Conservation (phyloP, 2,797 vertebrate genomes). For the Percopsis omiscomaycus region DNA sequence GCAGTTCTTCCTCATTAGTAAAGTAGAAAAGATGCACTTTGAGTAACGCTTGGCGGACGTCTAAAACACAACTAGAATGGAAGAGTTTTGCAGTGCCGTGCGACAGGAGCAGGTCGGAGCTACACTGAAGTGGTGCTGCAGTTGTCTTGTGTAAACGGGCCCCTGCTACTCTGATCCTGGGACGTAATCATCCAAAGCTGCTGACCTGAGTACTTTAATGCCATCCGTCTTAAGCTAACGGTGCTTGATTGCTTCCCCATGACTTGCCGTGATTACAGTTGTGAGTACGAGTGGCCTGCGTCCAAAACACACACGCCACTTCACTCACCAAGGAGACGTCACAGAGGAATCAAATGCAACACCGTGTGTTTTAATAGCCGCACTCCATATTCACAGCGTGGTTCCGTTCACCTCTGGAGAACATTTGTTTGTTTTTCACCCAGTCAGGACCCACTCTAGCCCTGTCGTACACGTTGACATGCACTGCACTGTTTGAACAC, state of each 20-base stretch:
- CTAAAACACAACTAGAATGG: not conserved
- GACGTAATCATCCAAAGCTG: slow-evolving; percentile 49
- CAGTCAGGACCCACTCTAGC: not conserved
- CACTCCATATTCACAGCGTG: not conserved
- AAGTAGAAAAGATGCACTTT: not conserved
- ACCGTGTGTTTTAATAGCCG: not conserved
- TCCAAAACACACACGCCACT: slow-evolving; percentile 14
- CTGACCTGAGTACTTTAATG: slow-evolving; percentile 59
- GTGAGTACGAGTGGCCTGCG: slow-evolving; percentile 26
- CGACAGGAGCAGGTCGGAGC: slow-evolving; percentile 5
- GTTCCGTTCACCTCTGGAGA: not conserved
- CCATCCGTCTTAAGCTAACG: slow-evolving; percentile 53
- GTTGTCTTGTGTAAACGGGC: slow-evolving; percentile 19
- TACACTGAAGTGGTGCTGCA: not conserved
- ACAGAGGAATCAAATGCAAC: not conserved
- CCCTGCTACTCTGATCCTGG: slow-evolving; percentile 29
- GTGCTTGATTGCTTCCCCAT: slow-evolving; percentile 58
- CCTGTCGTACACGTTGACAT: too few species aligned
- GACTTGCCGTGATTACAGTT: slow-evolving; percentile 35
- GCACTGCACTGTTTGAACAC: too few species aligned
- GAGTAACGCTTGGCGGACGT: not conserved
- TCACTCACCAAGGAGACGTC: not conserved
- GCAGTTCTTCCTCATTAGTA: not conserved
- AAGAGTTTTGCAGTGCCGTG: not conserved
- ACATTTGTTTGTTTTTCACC: not conserved